phyloP scores from a whole-genome alignment of 2,113 vertebrate species.

The Reinhardtius hippoglossoides region DNA sequence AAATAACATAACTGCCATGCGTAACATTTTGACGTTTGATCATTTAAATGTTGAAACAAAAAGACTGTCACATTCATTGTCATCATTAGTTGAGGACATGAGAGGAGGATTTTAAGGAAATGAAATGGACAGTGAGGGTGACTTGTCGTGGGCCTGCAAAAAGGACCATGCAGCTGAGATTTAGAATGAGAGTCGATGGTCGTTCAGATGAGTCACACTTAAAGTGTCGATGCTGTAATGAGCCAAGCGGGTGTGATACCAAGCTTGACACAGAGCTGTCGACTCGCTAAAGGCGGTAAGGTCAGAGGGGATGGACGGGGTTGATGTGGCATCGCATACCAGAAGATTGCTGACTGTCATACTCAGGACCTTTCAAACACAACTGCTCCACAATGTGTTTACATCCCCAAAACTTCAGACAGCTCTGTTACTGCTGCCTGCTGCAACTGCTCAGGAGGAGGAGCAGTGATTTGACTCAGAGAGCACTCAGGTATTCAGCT shows the following conservation, averaged over 20 bases:
- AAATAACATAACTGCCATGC: no score
- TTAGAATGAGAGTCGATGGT: constrained; percentile 4
- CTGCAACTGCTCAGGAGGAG: constrained; percentile 2
- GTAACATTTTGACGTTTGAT: no score
- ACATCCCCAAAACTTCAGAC: constrained; percentile 15
- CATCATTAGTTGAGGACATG: no score
- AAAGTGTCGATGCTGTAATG: constrained; percentile 43
- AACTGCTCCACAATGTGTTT: background rate
- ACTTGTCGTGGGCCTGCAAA: constrained; percentile 7
- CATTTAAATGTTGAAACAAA: no score
- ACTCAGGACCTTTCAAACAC: background rate
- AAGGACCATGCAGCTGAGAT: constrained; percentile 7
- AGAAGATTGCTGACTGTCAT: constrained; percentile 37
- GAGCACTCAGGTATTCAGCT: constrained; percentile 17
- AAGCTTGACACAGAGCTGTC: constrained; percentile 24
- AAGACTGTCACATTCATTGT: no score
- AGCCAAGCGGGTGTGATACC: constrained; percentile 17
- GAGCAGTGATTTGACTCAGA: background rate
- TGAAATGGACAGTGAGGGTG: constrained; percentile 8
- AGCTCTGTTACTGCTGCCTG: constrained; percentile 4
- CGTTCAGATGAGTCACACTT: constrained; percentile 34
- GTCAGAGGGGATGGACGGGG: constrained; percentile 17
- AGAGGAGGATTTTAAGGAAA: no score
- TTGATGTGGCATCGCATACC: background rate
- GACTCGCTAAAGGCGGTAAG: background rate